Base-by-base conservation (phyloP, 1,140 invertebrate species). In the Papilio aristodemus region DNA sequence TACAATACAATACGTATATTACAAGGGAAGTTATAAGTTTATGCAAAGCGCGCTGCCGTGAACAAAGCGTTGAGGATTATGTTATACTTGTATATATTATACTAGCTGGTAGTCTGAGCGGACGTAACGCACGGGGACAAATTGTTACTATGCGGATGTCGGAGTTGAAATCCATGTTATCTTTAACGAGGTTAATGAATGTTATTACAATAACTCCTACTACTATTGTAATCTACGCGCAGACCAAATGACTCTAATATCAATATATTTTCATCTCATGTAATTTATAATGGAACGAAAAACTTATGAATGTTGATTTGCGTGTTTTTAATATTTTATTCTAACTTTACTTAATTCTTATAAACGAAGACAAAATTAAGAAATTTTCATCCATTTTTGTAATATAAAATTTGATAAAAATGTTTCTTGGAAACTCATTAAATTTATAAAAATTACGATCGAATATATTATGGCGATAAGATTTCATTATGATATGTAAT, bases 401-500 rank as follows among this genome's bases (percentile, higher is more conserved):
- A 22, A 54, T 54, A 17, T 54, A 54, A 25, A 50, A 54, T 11
- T 54, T 19, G 19, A 11, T 54, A 22, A 1, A 54, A 54, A 22
- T 10, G 46, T 54, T 54, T 54, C 46, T 54, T 54, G 11, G 46
- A 54, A 54, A 54, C 17, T 54, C 46, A 54, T 25, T 54, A 54
- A 19, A 11, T 46, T 54, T 54, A 54, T 54, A 32, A 32, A 32
- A 32, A 17, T 54, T 54, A 54, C 10, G 19, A 13, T 25, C 73
- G 78, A 83, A 87, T 89, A n/a, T n/a, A n/a, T n/a, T n/a, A 89
- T 89, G 87, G 77, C 71, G 73, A 71, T 72, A 81, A 43, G 64
- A 78, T 71, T 71, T 76, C 70, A 73, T 63, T 71, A 81, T 88
- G 87, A 89, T 89, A 89, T 89, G 87, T 89, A 71, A 71, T 41